Base-by-base conservation (phyloP, 1,140 invertebrate species). In the Brachionus rotundiformis region DNA sequence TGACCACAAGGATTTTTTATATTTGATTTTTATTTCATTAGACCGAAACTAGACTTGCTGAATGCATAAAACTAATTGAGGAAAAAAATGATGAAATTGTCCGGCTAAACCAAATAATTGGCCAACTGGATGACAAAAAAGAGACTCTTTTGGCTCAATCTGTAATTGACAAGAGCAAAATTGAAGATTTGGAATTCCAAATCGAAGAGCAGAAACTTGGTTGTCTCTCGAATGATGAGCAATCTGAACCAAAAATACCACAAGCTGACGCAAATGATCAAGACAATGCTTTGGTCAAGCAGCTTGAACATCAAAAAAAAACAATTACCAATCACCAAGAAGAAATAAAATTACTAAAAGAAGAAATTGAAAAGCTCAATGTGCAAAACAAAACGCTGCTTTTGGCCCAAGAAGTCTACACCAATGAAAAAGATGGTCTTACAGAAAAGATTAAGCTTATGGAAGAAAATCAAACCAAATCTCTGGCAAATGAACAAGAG, bases 151-250 rank as follows among this genome's bases (percentile, higher is more conserved):
- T 31, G 16, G 29, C 29, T 63, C 71, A 79, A 23, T 68, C 16
- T 41, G 61, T 73, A 31, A 81, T 82, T 73, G 61, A 29, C 82
- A 49, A 76, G 44, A 71, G 13, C 19, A 95, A 94, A 87, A 91
- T 93, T 10, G 95, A 98, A 89, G 95, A 98, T 87, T 89, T 96
- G 61, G 91, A 94, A 85, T 97, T 97, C 86, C 91, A 93, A 44
- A 92, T 94, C 82, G 95, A 97, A 89, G 95, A 97, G 87, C 94
- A 94, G 84, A 92, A 90, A 31, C 91, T 83, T 81, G 82, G 84
- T 82, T 11, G 41, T 84, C 82, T 83, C 29, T 31, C 29, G 1
- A 29, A 11, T 25, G 47, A 79, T 4, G 47, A 23, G 29, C 33
- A 44, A 49, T 7, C 23, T 5, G 76, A 79, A 19, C 3, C n/a